These are phyloP conservation scores for Thalassoma bifasciatum DNA, from an alignment of 2,113 vertebrate species.

Conservation along the genomic window DNA sequence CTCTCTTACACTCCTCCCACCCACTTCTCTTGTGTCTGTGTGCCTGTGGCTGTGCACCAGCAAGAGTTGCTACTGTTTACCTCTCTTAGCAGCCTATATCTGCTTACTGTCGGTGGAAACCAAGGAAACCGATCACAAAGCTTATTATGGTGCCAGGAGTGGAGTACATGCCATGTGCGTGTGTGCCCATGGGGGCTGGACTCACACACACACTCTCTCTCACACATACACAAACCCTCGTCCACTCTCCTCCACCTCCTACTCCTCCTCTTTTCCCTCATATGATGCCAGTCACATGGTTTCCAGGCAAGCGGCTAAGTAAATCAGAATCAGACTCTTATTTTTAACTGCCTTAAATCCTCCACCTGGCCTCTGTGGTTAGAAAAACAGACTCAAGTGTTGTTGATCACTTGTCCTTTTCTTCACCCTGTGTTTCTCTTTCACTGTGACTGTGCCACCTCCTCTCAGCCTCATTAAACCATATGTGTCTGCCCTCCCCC, in stretches of 20 bases:
- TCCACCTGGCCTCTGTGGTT: conserved; percentile 65
- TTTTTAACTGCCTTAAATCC: conserved; percentile 82
- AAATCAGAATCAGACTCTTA: conserved; percentile 84
- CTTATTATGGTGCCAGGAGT: conserved; percentile 75
- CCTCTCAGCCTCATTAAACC: conserved; percentile 1
- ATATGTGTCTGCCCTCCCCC: neutral
- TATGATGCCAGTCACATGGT: conserved; percentile 85
- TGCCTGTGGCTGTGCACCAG: conserved; percentile 60
- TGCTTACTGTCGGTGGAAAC: conserved; percentile 82
- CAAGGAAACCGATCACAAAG: conserved; percentile 82
- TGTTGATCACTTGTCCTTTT: conserved; percentile 37
- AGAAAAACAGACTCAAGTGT: conserved; percentile 49
- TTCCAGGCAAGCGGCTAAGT: conserved; percentile 83
- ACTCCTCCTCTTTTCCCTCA: conserved; percentile 65
- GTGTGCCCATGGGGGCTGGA: conserved; percentile 15
- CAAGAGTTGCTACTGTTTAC: conserved; percentile 73
- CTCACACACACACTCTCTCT: neutral
- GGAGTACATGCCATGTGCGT: conserved; percentile 33
- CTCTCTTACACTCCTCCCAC: conserved; percentile 31
- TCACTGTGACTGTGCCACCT: conserved; percentile 13
- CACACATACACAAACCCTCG: conserved; percentile 13
- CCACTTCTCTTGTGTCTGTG: conserved; percentile 44
- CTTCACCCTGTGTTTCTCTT: conserved; percentile 24
- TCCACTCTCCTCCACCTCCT: conserved; percentile 48
- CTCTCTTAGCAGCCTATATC: conserved; percentile 72